These are phyloP conservation scores for Triplophysa siluroides DNA, from an alignment of 2,113 vertebrate genomes.

Conservation along the genomic window DNA sequence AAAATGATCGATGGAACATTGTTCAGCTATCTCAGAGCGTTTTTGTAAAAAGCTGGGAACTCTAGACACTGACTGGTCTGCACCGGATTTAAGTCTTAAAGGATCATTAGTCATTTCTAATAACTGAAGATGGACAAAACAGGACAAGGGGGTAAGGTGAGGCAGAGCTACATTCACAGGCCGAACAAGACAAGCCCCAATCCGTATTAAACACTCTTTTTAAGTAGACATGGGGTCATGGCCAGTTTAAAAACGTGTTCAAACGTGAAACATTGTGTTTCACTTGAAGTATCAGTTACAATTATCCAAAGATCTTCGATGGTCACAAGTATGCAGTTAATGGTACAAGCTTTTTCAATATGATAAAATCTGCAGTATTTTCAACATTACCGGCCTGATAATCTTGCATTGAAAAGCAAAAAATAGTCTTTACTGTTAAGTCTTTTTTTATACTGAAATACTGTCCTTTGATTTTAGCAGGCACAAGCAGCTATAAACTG, in stretches of 20 bases:
- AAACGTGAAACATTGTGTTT: conserved; percentile 32
- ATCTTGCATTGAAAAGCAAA: background rate
- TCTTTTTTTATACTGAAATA: conserved; percentile 39
- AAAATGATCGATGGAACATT: conserved; percentile 48
- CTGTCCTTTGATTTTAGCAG: conserved; percentile 41
- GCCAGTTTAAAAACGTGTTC: conserved; percentile 68
- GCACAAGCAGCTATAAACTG: conserved; percentile 53
- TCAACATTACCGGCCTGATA: background rate
- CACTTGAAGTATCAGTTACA: conserved; percentile 26
- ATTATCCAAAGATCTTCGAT: conserved; percentile 28
- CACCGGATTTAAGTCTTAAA: conserved; percentile 47
- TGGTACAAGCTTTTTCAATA: background rate
- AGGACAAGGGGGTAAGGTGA: conserved; percentile 49
- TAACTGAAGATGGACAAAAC: conserved; percentile 52
- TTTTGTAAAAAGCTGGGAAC: conserved; percentile 6
- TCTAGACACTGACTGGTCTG: conserved; percentile 37
- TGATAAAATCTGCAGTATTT: background rate
- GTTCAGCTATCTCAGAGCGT: conserved; percentile 40
- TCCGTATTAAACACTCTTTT: conserved; percentile 67
- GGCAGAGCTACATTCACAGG: conserved; percentile 37
- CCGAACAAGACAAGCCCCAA: conserved; percentile 72
- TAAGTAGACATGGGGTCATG: conserved; percentile 71
- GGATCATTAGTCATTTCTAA: conserved; percentile 58
- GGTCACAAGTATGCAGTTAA: conserved; percentile 2
- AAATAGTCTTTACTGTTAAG: conserved; percentile 18